Base-by-base conservation (phyloP, 2,113 vertebrate genomes). In the Albula goreensis region DNA sequence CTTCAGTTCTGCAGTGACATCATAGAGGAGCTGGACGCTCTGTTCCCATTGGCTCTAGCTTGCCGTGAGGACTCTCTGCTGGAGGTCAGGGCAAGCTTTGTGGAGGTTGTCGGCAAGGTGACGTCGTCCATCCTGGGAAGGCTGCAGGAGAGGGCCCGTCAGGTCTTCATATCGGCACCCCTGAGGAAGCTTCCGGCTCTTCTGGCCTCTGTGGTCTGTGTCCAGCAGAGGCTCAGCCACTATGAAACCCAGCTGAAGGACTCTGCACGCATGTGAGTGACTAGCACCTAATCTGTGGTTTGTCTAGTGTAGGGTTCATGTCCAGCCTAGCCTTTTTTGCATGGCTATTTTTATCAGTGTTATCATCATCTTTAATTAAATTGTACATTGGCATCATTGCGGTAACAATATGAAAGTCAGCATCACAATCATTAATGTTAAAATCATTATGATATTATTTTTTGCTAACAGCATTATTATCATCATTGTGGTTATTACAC, bases 1-100 rank as follows among this genome's bases (percentile, higher is more conserved):
- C 56, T 9, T 85, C 93, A 99, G 98, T 98, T 99, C 94, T 98
- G 97, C 92, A 95, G 92, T 93, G 95, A 97, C 86, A 93, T 99
- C 93, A 90, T 96, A 93, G 95, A 95, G 90, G 96, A 98, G 89
- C 92, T 97, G 84, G 97, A 99, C 92, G 93, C 93, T 85, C 92
- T 99, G 87, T 96, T 99, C 90, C 97, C 97, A 60, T 89, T 99
- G 93, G 98, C 97, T 88, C 91, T 96, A 91, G 97, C 96, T 83
- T 97, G 97, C 94, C 94, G 93, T 87, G 96, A 96, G 88, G 95
- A 93, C 90, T 94, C 94, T 89, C 94, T 98, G 88, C 95, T 96
- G 92, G 96, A 97, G 90, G 97, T 99, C 85, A 96, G 94, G 92
- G 93, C 91, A 85, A 97, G 95, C 93, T 98, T 97, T 88, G 94